A percentile compares a stretch with the other conserved stretches of the same genome.
Evolutionary conservation across 1,140 invertebrate genomes (phyloP).

Genomic region (Apis florea): DNA sequence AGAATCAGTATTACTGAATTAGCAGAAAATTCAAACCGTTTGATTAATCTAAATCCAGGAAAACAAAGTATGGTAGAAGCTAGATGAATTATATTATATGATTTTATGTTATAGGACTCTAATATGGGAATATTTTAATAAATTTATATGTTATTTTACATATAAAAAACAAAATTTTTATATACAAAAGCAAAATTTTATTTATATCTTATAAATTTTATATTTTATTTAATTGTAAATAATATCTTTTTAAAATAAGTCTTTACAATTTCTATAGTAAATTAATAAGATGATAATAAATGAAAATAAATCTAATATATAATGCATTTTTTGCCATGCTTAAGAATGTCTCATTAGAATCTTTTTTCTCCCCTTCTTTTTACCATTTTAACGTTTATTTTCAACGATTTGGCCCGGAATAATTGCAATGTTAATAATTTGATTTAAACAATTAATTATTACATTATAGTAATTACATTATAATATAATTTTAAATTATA

Average conservation of each 20-base stretch:
- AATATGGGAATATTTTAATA: background rate
- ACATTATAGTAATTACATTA: no score
- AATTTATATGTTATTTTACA: background rate
- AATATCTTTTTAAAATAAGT: background rate
- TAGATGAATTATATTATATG: conserved; percentile 5
- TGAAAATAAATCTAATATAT: no score
- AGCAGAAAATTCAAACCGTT: conserved; percentile 95
- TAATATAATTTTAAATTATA: no score
- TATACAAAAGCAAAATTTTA: background rate
- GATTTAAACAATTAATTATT: no score
- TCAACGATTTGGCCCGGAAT: no score
- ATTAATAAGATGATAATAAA: background rate
- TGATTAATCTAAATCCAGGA: conserved; percentile 91
- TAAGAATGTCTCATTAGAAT: no score
- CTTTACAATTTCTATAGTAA: background rate
- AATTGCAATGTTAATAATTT: no score
- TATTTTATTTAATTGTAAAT: conserved; percentile 28
- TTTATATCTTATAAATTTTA: background rate
- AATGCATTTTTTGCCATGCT: no score
- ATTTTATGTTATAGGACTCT: background rate
- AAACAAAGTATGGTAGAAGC: conserved; percentile 32
- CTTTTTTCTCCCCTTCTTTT: no score
- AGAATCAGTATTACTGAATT: conserved; percentile 96
- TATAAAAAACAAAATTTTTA: background rate
- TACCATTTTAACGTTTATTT: no score